phyloP scores from a whole-genome alignment of 2,797 vertebrate genomes.

The Lophura swinhoii region DNA sequence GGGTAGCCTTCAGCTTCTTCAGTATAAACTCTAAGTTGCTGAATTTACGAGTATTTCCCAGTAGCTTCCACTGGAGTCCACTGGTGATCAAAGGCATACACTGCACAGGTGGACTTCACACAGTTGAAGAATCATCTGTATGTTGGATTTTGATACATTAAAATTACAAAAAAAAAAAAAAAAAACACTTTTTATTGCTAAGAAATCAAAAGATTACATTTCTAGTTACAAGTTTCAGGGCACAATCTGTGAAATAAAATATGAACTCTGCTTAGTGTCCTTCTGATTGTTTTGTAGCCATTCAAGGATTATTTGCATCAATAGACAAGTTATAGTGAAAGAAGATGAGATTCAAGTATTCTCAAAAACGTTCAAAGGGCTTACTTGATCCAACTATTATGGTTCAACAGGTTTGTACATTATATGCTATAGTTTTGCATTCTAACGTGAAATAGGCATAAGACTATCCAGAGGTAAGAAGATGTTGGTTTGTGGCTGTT shows the following conservation, averaged over 20 bases:
- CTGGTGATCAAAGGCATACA: not conserved
- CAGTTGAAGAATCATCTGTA: not conserved
- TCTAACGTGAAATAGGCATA: not conserved
- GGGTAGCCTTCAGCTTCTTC: not conserved
- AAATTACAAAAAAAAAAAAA: not conserved
- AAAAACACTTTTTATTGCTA: not conserved
- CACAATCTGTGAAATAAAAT: conserved; percentile 4
- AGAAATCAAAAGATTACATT: not conserved
- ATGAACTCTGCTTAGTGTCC: not conserved
- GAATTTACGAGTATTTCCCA: not conserved
- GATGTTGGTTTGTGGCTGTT: not conserved
- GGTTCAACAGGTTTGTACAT: not conserved
- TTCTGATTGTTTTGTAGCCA: conserved; percentile 25
- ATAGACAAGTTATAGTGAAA: not conserved
- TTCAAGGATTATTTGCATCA: conserved; percentile 28
- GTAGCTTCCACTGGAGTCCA: not conserved
- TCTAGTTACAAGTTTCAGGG: conserved; percentile 10
- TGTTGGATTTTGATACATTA: not conserved
- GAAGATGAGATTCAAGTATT: not conserved
- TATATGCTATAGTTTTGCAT: not conserved
- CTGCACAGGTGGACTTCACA: not conserved
- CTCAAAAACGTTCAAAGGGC: not conserved
- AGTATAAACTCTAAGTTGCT: not conserved
- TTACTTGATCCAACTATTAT: not conserved
- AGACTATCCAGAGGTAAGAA: not conserved